phyloP scores from a whole-genome alignment of 2,797 vertebrate species.

The Anas capensis region DNA sequence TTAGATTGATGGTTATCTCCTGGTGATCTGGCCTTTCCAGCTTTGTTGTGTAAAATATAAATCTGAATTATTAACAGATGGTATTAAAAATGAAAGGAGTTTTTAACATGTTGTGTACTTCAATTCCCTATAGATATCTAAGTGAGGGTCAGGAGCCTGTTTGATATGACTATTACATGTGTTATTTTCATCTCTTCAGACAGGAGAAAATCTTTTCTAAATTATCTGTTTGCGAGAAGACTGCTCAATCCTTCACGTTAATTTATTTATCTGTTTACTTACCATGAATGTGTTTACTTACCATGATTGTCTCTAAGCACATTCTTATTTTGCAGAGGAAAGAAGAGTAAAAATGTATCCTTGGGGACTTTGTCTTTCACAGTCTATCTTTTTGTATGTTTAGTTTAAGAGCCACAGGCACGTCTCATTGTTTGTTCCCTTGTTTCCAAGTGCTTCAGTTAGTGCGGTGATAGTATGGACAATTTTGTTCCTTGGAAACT shows the following conservation, averaged over 20 bases:
- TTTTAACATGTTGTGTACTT: background rate
- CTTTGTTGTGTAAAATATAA: background rate
- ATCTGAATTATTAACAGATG: background rate
- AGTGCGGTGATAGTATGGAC: fast-evolving
- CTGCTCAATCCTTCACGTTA: fast-evolving
- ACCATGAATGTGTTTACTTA: background rate
- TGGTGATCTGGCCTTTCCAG: background rate
- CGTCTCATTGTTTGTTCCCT: background rate
- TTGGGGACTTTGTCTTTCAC: background rate
- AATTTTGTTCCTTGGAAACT: background rate
- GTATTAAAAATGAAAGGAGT: background rate
- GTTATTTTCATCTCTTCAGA: background rate
- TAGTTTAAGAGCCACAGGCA: background rate
- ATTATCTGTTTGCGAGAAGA: background rate
- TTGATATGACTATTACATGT: background rate
- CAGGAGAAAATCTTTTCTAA: background rate
- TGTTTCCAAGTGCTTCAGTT: background rate
- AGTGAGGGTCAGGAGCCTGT: background rate
- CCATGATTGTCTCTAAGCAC: background rate
- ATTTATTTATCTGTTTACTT: background rate
- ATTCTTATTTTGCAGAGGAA: background rate
- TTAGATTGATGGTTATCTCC: background rate
- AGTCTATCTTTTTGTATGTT: background rate
- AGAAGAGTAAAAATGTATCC: background rate
- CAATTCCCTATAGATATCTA: background rate